A percentile compares a stretch with the other conserved stretches of the same genome.
Evolutionary conservation across 1,140 invertebrate genomes (phyloP).

Genomic region (Pseudachorutes palmiensis): DNA sequence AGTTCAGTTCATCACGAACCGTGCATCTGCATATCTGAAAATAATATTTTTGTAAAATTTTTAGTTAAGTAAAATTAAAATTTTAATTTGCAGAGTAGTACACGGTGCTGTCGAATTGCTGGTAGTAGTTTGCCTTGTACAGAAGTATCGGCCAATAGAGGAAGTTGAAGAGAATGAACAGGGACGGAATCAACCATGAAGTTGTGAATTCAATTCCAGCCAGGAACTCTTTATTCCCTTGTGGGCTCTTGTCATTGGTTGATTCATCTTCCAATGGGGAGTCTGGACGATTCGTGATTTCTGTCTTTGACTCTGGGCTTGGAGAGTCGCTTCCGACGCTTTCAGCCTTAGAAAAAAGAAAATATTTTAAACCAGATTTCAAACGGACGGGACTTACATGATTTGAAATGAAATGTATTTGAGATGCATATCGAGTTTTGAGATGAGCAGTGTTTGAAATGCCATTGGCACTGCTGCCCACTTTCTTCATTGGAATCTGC

Average conservation of each 20-base stretch:
- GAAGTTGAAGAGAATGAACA: slow-evolving; percentile 27
- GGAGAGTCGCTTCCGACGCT: background rate
- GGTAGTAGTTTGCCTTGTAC: background rate
- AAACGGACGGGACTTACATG: too few relatives aligned
- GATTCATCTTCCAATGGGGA: too few relatives aligned
- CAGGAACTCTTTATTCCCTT: slow-evolving; percentile 7
- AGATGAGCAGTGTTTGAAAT: too few relatives aligned
- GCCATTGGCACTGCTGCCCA: background rate
- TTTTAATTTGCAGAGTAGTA: slow-evolving; percentile 9
- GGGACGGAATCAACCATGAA: slow-evolving; percentile 18
- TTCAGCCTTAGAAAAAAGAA: background rate
- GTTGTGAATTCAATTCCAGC: slow-evolving; percentile 28
- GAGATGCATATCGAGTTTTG: too few relatives aligned
- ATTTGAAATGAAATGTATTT: too few relatives aligned
- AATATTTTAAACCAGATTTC: background rate
- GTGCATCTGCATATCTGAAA: background rate
- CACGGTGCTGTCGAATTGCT: background rate
- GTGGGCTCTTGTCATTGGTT: too few relatives aligned
- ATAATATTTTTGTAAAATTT: background rate
- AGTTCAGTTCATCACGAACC: background rate
- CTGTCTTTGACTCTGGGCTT: background rate
- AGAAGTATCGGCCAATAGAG: slow-evolving; percentile 32
- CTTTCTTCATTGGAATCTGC: background rate
- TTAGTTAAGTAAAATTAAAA: too few relatives aligned
- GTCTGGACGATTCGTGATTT: background rate